Evolutionary conservation across 2,888 invertebrate genomes (phyloP).

Genomic region (Aleiodes alternator): DNA sequence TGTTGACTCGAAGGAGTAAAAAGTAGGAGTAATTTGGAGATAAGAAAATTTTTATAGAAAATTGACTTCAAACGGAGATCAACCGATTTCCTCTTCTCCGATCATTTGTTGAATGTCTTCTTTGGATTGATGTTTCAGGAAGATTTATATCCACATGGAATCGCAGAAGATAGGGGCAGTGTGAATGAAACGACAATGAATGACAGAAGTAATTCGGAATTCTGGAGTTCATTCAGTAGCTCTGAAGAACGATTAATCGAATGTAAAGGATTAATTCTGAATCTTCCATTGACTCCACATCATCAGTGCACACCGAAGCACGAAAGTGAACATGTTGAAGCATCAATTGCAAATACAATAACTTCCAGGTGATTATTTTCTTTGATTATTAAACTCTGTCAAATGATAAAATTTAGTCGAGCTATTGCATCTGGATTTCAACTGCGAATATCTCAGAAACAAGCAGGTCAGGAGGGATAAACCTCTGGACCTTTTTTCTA

Average conservation of each 20-base stretch:
- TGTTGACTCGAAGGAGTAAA: too few relatives aligned
- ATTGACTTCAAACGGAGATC: too few relatives aligned
- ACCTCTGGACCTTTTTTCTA: too few relatives aligned
- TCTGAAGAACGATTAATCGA: slow-evolving; percentile 86
- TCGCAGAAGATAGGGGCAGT: slow-evolving; percentile 80
- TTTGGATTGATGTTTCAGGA: slow-evolving; percentile 50
- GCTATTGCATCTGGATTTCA: slow-evolving; percentile 3
- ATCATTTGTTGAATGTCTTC: neutral
- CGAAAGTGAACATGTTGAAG: slow-evolving; percentile 74
- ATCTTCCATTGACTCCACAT: slow-evolving; percentile 83
- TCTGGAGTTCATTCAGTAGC: slow-evolving; percentile 89
- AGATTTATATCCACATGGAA: slow-evolving; percentile 79
- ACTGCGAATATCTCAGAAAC: too few relatives aligned
- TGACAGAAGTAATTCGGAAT: slow-evolving; percentile 86
- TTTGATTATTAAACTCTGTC: neutral
- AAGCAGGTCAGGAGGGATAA: too few relatives aligned
- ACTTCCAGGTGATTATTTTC: slow-evolving; percentile 79
- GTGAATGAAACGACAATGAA: slow-evolving; percentile 82
- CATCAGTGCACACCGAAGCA: slow-evolving; percentile 77
- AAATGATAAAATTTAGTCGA: slow-evolving; percentile 14
- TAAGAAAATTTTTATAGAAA: too few relatives aligned
- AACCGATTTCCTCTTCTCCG: neutral
- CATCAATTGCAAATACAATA: slow-evolving; percentile 80
- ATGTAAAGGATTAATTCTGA: slow-evolving; percentile 84
- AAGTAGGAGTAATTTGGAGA: too few relatives aligned